Evolutionary conservation across 2,113 vertebrate species (phyloP), one percentile per base, ranked within the genome.

Genomic region (Sprattus sprattus): DNA sequence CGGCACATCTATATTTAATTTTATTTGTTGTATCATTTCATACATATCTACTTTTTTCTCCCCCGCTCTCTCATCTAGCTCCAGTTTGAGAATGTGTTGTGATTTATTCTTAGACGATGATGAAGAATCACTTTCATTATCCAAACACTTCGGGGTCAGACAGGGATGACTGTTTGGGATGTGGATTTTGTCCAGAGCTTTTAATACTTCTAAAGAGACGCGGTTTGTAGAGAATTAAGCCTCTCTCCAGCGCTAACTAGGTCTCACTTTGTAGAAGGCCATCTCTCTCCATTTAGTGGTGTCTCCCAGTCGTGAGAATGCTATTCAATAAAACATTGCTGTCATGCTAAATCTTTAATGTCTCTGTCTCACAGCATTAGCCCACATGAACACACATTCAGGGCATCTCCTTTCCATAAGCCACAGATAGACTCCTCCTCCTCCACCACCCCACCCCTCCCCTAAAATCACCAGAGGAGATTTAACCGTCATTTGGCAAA

Each of bases 311-410:
- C 90, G 60, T 75, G 81, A 82, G 44, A 92, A 93, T 85, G 85
- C 87, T 88, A 83, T 87, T 95, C 91, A 95, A 95, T 95, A 95
- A 95, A 95, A 93, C 90, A 95, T 95, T 90, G 88, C 78, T 86
- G 83, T 86, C 28, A 54, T 90, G 89, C 87, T 95, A 92, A 94
- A 95, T 94, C 92, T 94, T 95, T 95, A 92, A 95, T 94, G 92
- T 89, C 89, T 93, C 91, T 91, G 94, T 94, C 94, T 89, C 89
- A 71, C 54, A 92, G 93, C 92, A 93, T 95, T 93, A 94, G 92
- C 92, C 91, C 93, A 95, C 90, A 93, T 94, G 93, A 94, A 89
- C 88, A 94, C 93, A 93, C 92, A 94, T 94, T 91, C 91, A 93
- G 94, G 93, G 85, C 94, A 93, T 86, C 85, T 57, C 82, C 85